A percentile compares a stretch with the other conserved stretches of the same genome.
Conservation (phyloP, 2,888 invertebrate genomes). For the Fragum whitleyi region DNA sequence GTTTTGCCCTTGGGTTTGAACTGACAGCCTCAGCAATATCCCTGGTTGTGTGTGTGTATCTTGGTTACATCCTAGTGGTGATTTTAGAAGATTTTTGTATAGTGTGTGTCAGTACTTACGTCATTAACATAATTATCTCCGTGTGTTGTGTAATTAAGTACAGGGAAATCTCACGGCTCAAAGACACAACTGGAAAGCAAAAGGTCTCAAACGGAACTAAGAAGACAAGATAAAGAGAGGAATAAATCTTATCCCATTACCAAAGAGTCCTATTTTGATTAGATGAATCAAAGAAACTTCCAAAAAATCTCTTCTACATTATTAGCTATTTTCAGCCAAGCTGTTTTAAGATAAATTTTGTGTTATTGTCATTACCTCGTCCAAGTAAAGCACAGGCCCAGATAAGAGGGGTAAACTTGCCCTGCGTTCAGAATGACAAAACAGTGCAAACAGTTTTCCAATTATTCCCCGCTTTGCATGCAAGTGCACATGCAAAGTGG, state of each 20-base stretch:
- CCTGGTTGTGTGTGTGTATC: conserved; percentile 90
- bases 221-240: conserved; percentile 33
- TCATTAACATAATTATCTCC: conserved; percentile 66
- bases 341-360: too few relatives aligned
- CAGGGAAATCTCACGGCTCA: conserved; percentile 19
- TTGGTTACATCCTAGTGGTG: conserved; percentile 92
- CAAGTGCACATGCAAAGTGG: too few relatives aligned
- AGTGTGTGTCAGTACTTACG: conserved; percentile 92
- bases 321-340: too few relatives aligned
- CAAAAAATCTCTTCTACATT: too few relatives aligned
- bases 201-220: conserved; percentile 33
- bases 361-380: too few relatives aligned
- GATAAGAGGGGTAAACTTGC: too few relatives aligned
- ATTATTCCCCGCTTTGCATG: too few relatives aligned
- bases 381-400: too few relatives aligned
- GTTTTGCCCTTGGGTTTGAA: conserved; percentile 65
- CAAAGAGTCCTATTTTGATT: too few relatives aligned
- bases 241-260: background rate
- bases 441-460: too few relatives aligned
- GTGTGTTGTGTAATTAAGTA: conserved; percentile 49
- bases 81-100: conserved; percentile 92
- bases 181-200: background rate
- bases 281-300: too few relatives aligned
- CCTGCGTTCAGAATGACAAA: too few relatives aligned
- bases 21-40: conserved; percentile 87